phyloP scores from a whole-genome alignment of 2,113 vertebrate species.

The Beaufortia kweichowensis region DNA sequence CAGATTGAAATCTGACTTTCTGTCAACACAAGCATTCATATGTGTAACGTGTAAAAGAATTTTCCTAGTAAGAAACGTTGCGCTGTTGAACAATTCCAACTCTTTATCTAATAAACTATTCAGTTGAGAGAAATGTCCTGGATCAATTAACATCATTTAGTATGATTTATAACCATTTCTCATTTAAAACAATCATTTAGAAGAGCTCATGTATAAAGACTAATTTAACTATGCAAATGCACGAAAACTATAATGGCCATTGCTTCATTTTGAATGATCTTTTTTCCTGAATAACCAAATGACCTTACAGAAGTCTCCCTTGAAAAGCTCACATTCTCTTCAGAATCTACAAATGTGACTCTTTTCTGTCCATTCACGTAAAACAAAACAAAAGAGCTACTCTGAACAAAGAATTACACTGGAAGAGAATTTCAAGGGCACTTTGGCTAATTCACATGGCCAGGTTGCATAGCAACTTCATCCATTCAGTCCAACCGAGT shows the following conservation, averaged over 20 bases:
- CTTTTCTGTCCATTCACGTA: slow-evolving; percentile 7
- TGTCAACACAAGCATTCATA: no score
- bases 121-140: no score
- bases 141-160: no score
- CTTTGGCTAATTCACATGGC: slow-evolving; percentile 26
- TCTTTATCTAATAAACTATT: no score
- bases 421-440: slow-evolving; percentile 30
- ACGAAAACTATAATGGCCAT: background rate
- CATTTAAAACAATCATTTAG: background rate
- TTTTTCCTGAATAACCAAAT: slow-evolving; percentile 26
- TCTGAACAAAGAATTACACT: background rate
- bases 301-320: background rate
- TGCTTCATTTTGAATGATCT: background rate
- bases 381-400: background rate
- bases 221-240: no score
- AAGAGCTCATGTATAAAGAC: background rate
- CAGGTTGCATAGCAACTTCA: slow-evolving; percentile 34
- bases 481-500: slow-evolving; percentile 33
- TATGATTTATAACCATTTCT: background rate
- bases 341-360: slow-evolving; percentile 16
- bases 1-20: no score
- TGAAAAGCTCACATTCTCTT: background rate
- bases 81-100: no score
- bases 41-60: no score
- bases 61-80: no score